phyloP scores from a whole-genome alignment of 2,888 invertebrate genomes.

The Melanostoma mellinum region DNA sequence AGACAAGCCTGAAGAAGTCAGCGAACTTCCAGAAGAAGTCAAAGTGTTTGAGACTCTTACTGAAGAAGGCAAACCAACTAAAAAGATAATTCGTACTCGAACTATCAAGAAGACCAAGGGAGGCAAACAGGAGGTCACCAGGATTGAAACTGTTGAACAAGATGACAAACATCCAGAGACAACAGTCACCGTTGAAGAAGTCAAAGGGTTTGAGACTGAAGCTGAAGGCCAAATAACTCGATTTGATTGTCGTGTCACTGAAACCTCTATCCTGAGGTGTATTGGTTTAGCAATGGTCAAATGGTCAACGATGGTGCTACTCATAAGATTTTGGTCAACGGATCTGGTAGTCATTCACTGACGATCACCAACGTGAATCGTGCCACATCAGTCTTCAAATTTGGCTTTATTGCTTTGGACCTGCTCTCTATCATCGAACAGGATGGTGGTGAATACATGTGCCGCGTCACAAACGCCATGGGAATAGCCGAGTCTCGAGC shows the following conservation, averaged over 20 bases:
- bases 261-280: constrained; percentile 96
- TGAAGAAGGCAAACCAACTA: no score
- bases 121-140: no score
- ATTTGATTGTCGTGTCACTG: constrained; percentile 96
- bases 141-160: no score
- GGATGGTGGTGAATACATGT: constrained; percentile 95
- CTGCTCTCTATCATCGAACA: constrained; percentile 92
- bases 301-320: constrained; percentile 94
- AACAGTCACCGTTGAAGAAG: no score
- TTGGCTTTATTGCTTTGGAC: constrained; percentile 98
- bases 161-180: no score
- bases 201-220: no score
- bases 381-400: constrained; percentile 96
- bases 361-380: constrained; percentile 96
- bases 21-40: no score
- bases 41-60: no score
- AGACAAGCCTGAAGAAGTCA: no score
- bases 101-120: no score
- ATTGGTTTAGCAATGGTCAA: constrained; percentile 95
- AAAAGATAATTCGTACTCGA: no score
- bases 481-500: constrained; percentile 94
- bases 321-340: constrained; percentile 97
- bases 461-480: constrained; percentile 92
- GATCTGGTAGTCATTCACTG: constrained; percentile 97
- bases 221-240: constrained; percentile 96